Evolutionary conservation across 2,113 vertebrate genomes (phyloP).

Genomic region (Puma concolor): DNA sequence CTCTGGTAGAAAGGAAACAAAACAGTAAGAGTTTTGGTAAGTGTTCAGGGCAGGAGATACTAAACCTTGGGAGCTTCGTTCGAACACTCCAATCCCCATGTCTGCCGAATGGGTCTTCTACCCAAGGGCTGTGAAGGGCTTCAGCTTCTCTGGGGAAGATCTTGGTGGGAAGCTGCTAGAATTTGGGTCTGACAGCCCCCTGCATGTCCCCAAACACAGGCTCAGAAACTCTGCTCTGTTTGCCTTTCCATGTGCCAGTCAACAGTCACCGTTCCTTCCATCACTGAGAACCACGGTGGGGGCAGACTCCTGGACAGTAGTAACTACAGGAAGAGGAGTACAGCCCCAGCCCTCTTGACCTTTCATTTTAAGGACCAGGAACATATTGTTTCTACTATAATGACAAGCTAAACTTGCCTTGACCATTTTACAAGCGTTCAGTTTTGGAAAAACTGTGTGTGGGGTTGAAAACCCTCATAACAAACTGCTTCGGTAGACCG

Average conservation of each 20-base stretch:
- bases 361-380: not conserved
- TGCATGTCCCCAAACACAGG: not conserved
- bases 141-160: not conserved
- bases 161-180: not conserved
- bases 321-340: not conserved
- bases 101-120: not conserved
- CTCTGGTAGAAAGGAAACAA: constrained; percentile 16
- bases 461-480: not conserved
- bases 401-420: not conserved
- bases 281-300: not conserved
- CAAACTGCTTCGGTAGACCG: not conserved
- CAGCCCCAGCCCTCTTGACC: not conserved
- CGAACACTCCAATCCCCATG: accelerated
- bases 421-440: not conserved
- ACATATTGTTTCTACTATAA: not conserved
- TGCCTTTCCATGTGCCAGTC: not conserved
- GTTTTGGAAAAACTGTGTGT: not conserved
- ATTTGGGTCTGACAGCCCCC: not conserved
- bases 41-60: not conserved
- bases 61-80: not conserved
- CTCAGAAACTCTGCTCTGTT: not conserved
- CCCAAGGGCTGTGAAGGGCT: not conserved
- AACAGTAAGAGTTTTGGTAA: not conserved
- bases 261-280: accelerated
- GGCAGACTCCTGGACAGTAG: not conserved